These are phyloP conservation scores for Megaceryle maxima DNA, from an alignment of 2,113 vertebrate species.

Conservation along the genomic window DNA sequence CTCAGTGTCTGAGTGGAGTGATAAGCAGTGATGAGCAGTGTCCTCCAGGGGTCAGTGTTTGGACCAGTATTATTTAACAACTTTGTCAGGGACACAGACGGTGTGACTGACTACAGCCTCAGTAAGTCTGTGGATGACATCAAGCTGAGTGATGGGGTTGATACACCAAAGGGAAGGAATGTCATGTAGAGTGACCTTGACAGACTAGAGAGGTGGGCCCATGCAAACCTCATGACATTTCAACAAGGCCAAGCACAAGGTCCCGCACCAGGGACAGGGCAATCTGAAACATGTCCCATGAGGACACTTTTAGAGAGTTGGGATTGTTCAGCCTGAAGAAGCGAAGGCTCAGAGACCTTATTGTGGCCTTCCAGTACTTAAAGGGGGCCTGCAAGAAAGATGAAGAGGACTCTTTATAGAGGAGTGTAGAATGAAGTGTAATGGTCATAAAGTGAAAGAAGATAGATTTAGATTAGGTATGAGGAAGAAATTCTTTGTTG, in stretches of 20 bases:
- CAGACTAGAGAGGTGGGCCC: neutral
- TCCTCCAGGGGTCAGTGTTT: neutral
- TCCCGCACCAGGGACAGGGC: accelerated
- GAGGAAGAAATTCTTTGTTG: no score
- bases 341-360: no score
- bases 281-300: neutral
- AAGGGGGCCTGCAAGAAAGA: no score
- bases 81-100: neutral
- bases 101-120: neutral
- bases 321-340: no score
- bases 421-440: no score
- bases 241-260: neutral
- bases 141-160: neutral
- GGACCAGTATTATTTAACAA: no score
- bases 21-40: no score
- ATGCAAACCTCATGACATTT: neutral
- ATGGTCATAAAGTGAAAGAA: no score
- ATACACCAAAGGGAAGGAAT: neutral
- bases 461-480: no score
- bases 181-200: neutral
- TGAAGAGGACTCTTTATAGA: no score
- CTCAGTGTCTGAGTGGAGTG: neutral
- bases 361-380: no score
- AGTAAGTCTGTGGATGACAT: neutral
- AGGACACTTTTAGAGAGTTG: no score